Evolutionary conservation across 2,113 vertebrate species (phyloP), one percentile per base, ranked within the genome.

Genomic region (Emydocephalus ijimae): DNA sequence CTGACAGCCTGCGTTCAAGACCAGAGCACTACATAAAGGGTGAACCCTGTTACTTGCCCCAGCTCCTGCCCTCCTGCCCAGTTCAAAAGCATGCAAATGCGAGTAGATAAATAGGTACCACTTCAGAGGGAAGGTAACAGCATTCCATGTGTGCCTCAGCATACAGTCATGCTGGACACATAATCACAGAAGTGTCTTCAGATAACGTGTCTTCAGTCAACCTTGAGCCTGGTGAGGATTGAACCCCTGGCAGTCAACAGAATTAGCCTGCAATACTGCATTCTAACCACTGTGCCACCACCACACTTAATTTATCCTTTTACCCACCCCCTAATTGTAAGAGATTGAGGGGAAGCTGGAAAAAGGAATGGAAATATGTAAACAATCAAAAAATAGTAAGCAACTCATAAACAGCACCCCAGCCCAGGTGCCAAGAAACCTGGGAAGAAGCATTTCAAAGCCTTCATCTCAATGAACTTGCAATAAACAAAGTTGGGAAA

Each of bases 21-120:
- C 11, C 11, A 3, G 61, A n/a, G 26, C 1, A 1, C 0, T n/a
- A 4, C 61, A 64, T n/a, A 26, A n/a, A 1, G 4, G 26, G 1
- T 64, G 61, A 64, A 29, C 26, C 14, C 11, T 29, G 12, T 64
- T 14, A 64, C 4, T 64, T 14, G 61, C 11, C 11, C 11, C 26
- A n/a, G 26, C 61, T 64, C 61, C 26, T 64, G 61, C 24, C 10
- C 59, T 4, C 59, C 59, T 61, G 3, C 10, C 26, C 26, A 14
- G 6, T 64, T 64, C 61, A n/a, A 64, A 64, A 64, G 26, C 26
- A n/a, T n/a, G 61, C 11, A n/a, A 64, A 64, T 64, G 29, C 0
- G 0, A n/a, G 26, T 64, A 64, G 61, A 14, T 64, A n/a, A 64
- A 64, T 64, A n/a, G 61, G 11, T 64, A n/a, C 61, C 61, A 64